These are phyloP conservation scores for Aproaerema taeniolella DNA, from an alignment of 2,888 invertebrate genomes.

Conservation along the genomic window DNA sequence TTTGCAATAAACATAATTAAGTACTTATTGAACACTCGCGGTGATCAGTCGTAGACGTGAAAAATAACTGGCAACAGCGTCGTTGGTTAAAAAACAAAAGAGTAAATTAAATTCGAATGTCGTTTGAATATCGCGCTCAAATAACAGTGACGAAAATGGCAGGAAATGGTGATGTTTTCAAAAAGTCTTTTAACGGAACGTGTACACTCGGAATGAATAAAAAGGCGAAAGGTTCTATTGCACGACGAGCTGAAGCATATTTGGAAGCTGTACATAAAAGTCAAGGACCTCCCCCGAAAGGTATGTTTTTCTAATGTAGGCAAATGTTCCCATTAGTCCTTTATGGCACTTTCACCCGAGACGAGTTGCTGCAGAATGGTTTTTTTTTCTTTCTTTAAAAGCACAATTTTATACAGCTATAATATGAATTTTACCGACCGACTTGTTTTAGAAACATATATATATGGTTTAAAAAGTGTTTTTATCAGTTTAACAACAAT, in stretches of 20 bases:
- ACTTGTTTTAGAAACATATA: too few relatives aligned
- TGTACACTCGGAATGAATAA: constrained; percentile 47
- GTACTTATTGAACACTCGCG: constrained; percentile 9
- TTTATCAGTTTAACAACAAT: too few relatives aligned
- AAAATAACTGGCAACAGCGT: constrained; percentile 31
- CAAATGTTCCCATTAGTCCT: neutral
- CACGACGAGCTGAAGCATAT: constrained; percentile 57
- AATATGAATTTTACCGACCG: too few relatives aligned
- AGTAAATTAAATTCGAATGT: constrained; percentile 32
- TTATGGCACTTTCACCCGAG: neutral
- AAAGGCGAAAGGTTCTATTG: constrained; percentile 44
- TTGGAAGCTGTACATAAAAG: constrained; percentile 56
- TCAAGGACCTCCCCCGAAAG: constrained; percentile 33
- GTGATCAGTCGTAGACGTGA: constrained; percentile 22
- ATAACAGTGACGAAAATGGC: constrained; percentile 52
- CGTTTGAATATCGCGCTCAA: constrained; percentile 46
- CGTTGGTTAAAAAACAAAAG: constrained; percentile 1
- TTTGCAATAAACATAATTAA: constrained; percentile 29
- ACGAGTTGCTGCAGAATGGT: too few relatives aligned
- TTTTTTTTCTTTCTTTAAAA: too few relatives aligned
- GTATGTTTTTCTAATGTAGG: too few relatives aligned
- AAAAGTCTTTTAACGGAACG: constrained; percentile 47
- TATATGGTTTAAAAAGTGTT: too few relatives aligned
- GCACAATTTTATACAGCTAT: too few relatives aligned
- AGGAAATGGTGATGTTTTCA: constrained; percentile 41